Conservation (phyloP, 2,888 invertebrate genomes). For the Lithophane socia region DNA sequence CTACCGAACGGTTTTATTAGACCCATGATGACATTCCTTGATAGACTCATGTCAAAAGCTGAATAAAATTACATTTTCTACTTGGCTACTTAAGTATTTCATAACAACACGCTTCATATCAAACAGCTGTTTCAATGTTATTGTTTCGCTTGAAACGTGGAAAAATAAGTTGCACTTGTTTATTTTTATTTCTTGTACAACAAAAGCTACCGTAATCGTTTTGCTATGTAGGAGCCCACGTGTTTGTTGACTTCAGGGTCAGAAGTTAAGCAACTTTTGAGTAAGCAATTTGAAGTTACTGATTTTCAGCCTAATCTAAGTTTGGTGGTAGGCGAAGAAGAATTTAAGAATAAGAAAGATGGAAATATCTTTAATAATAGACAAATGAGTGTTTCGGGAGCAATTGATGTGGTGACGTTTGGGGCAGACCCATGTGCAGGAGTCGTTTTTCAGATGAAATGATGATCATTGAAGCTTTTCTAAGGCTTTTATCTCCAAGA, state of each 20-base stretch:
- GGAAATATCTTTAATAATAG: background rate
- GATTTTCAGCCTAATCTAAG: background rate
- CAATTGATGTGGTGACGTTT: too few relatives aligned
- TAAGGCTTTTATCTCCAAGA: background rate
- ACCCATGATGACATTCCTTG: background rate
- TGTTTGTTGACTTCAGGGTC: constrained; percentile 8
- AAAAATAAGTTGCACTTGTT: constrained; percentile 48
- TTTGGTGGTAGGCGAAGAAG: background rate
- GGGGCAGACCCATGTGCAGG: too few relatives aligned
- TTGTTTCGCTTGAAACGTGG: constrained; percentile 41
- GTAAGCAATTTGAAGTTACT: background rate
- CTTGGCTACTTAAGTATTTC: constrained; percentile 9
- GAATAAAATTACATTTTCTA: background rate
- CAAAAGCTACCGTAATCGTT: constrained; percentile 28
- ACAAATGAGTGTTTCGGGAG: background rate
- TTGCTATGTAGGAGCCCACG: background rate
- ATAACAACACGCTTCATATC: constrained; percentile 23
- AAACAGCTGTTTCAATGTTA: constrained; percentile 57
- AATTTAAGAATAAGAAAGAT: background rate
- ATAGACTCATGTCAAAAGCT: background rate
- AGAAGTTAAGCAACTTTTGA: constrained; percentile 19
- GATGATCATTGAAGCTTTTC: background rate
- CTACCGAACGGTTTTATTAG: background rate
- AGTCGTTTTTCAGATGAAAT: background rate
- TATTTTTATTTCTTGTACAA: constrained; percentile 50